Base-by-base conservation (phyloP, 1,140 invertebrate species). In the Chironomus tepperi region DNA sequence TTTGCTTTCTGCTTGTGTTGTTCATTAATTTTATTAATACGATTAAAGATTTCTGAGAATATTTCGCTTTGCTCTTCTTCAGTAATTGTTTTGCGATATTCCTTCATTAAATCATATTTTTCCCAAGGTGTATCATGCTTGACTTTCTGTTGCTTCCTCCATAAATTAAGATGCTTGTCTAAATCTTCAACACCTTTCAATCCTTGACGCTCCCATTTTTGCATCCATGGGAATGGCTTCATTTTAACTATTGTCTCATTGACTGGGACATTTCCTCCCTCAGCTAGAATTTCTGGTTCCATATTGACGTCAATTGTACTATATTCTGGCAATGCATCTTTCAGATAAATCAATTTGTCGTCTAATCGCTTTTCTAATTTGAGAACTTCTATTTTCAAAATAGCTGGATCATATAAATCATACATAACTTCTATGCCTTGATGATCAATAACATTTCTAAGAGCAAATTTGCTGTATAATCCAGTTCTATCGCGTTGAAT, bases 361-460 rank as follows among this genome's bases (percentile, higher is more conserved):
- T 99, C 98, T 16, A 99, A 81, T 65, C 98, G 86, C 82, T 96
- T 98, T 82, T 99, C 97, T 21, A 99, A 84, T 73, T 91, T 89
- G 18, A 96, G 82, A 16, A 97, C 91, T 84, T 98, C 93, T 70
- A 99, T 93, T 77, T 89, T 90, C 76, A 91, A 89, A 76, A 99
- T 89, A 0, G 89, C 90, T 18, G 98, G 98, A 85, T 97, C 97
- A 83, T 99, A 99, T 76, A 99, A 82, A 65, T 98, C 89, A 84
- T 94, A 99, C 74, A 86, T 82, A 7, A 87, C 84, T 79, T 87
- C 86, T 74, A 97, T 84, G 57, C 95, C 95, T 87, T 90, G 89
- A 79, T 92, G 86, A 83, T 99, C 96, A 74, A 99, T 87, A 16
- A 96, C 88, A 86, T 99, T 99, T 79, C 98, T 88, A 3, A 99